phyloP scores from a whole-genome alignment of 1,140 invertebrate genomes.

The Phortica variegata region DNA sequence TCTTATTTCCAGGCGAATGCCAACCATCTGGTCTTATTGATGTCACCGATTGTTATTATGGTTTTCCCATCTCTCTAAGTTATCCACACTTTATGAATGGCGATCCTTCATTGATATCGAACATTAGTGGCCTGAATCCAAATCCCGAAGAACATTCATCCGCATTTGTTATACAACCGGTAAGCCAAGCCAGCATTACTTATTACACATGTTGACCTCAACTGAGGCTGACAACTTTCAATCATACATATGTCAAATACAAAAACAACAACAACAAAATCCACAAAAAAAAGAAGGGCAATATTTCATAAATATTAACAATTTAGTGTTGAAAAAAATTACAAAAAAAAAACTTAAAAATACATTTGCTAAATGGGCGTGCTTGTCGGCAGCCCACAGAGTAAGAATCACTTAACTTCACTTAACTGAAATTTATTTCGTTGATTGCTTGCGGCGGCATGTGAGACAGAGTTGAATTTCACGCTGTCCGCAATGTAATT shows the following conservation, averaged over 20 bases:
- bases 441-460: too few relatives aligned
- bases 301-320: too few relatives aligned
- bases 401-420: too few relatives aligned
- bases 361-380: too few relatives aligned
- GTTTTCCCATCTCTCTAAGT: conserved; percentile 82
- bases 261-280: conserved; percentile 5
- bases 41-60: conserved; percentile 80
- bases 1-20: conserved; percentile 61
- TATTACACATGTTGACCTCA: conserved; percentile 1
- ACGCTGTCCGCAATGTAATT: too few relatives aligned
- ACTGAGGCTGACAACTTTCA: conserved; percentile 18
- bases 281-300: too few relatives aligned
- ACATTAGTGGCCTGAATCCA: conserved; percentile 72
- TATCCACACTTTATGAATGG: conserved; percentile 84
- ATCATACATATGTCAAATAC: conserved; percentile 18
- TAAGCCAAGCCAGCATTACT: conserved; percentile 50
- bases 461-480: too few relatives aligned
- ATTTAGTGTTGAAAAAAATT: too few relatives aligned
- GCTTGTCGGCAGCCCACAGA: too few relatives aligned
- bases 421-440: too few relatives aligned
- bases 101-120: conserved; percentile 66
- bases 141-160: conserved; percentile 69
- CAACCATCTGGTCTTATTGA: conserved; percentile 72
- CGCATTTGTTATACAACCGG: conserved; percentile 71
- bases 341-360: too few relatives aligned